These are phyloP conservation scores for Dolichoris vasculosae DNA, from an alignment of 1,140 invertebrate species.

Conservation along the genomic window DNA sequence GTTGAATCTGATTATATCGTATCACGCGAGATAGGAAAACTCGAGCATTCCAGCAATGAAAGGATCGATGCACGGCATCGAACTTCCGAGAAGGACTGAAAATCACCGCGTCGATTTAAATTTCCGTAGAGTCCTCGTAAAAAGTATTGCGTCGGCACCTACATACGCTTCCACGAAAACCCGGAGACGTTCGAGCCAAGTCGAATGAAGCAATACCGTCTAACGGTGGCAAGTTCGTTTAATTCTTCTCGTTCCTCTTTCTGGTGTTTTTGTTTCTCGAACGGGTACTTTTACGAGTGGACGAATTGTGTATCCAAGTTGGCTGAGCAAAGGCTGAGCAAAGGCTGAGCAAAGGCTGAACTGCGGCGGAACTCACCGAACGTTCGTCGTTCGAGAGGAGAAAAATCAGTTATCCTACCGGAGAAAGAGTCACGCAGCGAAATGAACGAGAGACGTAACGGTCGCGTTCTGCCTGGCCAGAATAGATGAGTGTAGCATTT, in stretches of 20 bases:
- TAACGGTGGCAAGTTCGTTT: not conserved
- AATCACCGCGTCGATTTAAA: not conserved
- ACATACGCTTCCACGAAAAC: too few relatives aligned
- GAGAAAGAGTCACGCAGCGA: not conserved
- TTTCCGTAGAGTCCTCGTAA: not conserved
- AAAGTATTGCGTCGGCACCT: not conserved
- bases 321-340: too few relatives aligned
- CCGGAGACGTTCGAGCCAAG: not conserved
- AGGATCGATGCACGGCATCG: not conserved
- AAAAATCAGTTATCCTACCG: conserved; percentile 7
- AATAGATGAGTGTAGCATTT: conserved; percentile 70
- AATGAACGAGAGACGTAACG: conserved; percentile 61
- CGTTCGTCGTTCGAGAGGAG: conserved; percentile 4
- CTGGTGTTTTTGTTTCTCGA: not conserved
- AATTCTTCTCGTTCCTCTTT: not conserved
- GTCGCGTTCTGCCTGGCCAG: conserved; percentile 70
- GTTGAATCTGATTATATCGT: not conserved
- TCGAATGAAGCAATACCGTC: not conserved
- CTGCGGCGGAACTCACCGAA: too few relatives aligned
- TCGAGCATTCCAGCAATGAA: not conserved
- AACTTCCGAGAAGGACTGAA: not conserved
- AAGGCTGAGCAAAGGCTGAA: too few relatives aligned
- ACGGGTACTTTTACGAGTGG: not conserved
- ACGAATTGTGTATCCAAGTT: not conserved
- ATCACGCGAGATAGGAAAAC: not conserved